phyloP scores from a whole-genome alignment of 2,797 vertebrate species.

The Falco columbarius region DNA sequence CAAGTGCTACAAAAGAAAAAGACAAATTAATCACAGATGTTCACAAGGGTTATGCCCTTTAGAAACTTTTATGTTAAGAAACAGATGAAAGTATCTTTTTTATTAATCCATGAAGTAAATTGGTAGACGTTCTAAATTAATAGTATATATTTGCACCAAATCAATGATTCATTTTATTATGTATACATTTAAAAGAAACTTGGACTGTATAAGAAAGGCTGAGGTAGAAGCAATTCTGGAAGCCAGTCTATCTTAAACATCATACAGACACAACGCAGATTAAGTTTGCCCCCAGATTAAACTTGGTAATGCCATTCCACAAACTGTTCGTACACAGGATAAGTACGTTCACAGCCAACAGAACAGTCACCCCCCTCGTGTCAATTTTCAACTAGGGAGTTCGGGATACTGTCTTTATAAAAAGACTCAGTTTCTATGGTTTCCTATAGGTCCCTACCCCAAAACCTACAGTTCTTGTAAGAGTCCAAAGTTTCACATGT shows the following conservation, averaged over 20 bases:
- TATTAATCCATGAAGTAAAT: neutral
- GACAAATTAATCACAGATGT: neutral
- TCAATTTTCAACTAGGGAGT: neutral
- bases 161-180: neutral
- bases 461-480: neutral
- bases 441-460: neutral
- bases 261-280: accelerated
- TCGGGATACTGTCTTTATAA: neutral
- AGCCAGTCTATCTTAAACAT: neutral
- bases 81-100: neutral
- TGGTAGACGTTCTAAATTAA: neutral
- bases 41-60: neutral
- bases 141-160: neutral
- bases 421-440: neutral
- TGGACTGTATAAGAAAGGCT: neutral
- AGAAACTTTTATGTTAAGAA: neutral
- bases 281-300: neutral
- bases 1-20: slow-evolving; percentile 84
- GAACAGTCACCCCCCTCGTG: neutral
- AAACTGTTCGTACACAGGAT: accelerated
- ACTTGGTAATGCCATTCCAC: neutral
- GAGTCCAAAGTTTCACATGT: accelerated
- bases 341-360: neutral
- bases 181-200: neutral
- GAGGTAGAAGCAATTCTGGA: neutral